A percentile compares a stretch with the other conserved stretches of the same genome.
These are phyloP conservation scores for Tetranychus piercei DNA, from an alignment of 2,888 invertebrate genomes.

Conservation along the genomic window DNA sequence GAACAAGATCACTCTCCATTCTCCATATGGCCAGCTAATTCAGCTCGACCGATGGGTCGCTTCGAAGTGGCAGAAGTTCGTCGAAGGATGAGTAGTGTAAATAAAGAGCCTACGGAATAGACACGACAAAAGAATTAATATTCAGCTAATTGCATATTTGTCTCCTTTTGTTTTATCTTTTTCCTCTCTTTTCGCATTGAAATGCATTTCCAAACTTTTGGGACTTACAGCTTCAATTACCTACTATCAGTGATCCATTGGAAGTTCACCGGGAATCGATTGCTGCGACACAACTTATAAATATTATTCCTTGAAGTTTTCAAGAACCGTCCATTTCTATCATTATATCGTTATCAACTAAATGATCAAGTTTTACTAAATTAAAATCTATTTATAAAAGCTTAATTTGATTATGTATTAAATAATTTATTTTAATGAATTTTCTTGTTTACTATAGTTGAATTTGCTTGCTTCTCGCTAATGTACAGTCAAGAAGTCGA, in stretches of 20 bases:
- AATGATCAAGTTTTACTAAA: too few relatives aligned
- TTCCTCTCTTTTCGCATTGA: background rate
- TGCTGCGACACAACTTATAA: background rate
- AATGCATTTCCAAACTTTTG: background rate
- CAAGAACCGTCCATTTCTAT: too few relatives aligned
- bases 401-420: too few relatives aligned
- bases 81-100: conserved; percentile 7
- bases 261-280: background rate
- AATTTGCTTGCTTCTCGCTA: too few relatives aligned
- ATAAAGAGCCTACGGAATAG: background rate
- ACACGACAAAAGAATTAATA: background rate
- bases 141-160: background rate
- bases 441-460: too few relatives aligned
- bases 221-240: background rate
- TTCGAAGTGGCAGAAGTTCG: conserved; percentile 12
- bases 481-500: too few relatives aligned
- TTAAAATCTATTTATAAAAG: too few relatives aligned
- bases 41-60: background rate
- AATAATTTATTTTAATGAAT: too few relatives aligned
- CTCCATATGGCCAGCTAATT: conserved; percentile 24
- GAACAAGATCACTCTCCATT: conserved; percentile 24
- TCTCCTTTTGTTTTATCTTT: background rate
- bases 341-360: too few relatives aligned
- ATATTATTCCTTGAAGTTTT: too few relatives aligned
- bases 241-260: background rate